phyloP scores from a whole-genome alignment of 2,113 vertebrate species.

The Emberiza fucata region DNA sequence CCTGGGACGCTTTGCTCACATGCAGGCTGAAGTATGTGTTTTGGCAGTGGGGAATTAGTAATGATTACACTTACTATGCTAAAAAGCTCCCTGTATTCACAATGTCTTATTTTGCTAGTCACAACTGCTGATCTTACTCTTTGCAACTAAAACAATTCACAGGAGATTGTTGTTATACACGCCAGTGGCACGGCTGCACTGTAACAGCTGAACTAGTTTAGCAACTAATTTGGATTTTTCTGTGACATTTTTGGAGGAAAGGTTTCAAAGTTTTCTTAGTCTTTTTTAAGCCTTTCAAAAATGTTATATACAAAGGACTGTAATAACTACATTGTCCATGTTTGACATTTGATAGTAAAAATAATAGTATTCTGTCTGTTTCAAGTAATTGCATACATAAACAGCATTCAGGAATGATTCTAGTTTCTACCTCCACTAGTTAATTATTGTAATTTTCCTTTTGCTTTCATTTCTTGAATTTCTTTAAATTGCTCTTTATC shows the following conservation, averaged over 20 bases:
- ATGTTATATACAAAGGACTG: neutral
- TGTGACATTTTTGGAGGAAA: neutral
- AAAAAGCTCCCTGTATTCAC: neutral
- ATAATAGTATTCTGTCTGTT: neutral
- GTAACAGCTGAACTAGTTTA: neutral
- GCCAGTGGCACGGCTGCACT: neutral
- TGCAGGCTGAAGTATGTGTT: accelerated
- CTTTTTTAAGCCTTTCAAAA: neutral
- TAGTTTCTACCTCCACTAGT: neutral
- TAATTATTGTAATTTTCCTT: neutral
- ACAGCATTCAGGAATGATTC: neutral
- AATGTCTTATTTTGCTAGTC: neutral
- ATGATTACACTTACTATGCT: neutral
- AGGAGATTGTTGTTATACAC: neutral
- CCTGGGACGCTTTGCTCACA: neutral
- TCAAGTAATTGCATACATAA: neutral
- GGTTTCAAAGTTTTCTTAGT: neutral
- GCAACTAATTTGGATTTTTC: neutral
- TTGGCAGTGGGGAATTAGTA: neutral
- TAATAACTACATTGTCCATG: neutral
- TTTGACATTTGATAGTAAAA: neutral
- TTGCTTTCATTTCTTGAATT: neutral
- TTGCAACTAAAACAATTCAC: neutral
- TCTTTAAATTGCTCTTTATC: neutral
- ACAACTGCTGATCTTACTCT: neutral